Base-by-base conservation (phyloP, 2,888 invertebrate species). In the Pteria penguin region DNA sequence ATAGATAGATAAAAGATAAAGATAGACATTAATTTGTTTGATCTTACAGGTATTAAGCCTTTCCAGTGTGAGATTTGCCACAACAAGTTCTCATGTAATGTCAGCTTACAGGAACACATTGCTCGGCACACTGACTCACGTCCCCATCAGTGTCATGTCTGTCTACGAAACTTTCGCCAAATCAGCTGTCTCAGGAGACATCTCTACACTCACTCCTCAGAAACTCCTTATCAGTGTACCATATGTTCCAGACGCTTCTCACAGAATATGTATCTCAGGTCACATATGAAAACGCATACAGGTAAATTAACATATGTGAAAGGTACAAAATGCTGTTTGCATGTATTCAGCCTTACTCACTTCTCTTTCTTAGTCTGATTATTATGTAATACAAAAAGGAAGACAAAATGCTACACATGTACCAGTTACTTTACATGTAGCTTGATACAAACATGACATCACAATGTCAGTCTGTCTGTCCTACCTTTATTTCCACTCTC, bases 261-360 rank as follows among this genome's bases (percentile, higher is more conserved):
- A 1, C 90, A 90, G 84, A 84, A 82, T 52, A 84, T 87, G 4
- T 91, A 91, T 76, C 86, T 91, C 27, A 83, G 84, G 33, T 91
- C 90, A 4, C 91, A 91, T 76, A 88, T 88, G 87, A 88, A 86
- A 74, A 82, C 82, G 4, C 91, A 91, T 72, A 88, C 90, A 79
- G 89, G 89, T 89, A 70, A 69, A 68, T 11, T 66, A 22, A n/a
- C n/a, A n/a, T n/a, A n/a, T 29, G 4, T 31, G 29, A 29, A 54
- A 54, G 4, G 29, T 65, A 31, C 27, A 5, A 27, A 4, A 18
- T 29, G 57, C 11, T 31, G n/a, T 57, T 5, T n/a, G 24, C 4
- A 32, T n/a, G n/a, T n/a, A n/a, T n/a, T 27, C 8, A 45, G 22
- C 18, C 24, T 4, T 4, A n/a, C 52, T 45, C 26, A 33, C 4